These are phyloP conservation scores for Alexandromys fortis DNA, from an alignment of 2,113 vertebrate species.

Conservation along the genomic window DNA sequence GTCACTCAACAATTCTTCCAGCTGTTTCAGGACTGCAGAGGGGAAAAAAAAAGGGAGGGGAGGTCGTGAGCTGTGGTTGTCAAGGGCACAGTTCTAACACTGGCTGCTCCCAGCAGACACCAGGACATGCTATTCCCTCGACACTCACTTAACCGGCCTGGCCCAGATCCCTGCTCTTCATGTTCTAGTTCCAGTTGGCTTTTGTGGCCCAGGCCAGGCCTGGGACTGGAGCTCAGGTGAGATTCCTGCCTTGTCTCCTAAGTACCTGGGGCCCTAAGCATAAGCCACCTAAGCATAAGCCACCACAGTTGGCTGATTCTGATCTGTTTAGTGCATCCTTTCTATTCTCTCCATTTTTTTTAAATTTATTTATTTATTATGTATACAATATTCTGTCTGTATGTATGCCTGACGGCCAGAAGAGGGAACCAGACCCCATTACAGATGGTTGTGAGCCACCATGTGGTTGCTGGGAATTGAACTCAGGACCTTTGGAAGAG, in stretches of 20 bases:
- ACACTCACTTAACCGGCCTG: not conserved
- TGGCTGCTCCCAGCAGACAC: not conserved
- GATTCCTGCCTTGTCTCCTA: not conserved
- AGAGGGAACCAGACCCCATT: no score
- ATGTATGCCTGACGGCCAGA: no score
- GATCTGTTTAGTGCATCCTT: not conserved
- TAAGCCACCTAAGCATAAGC: no score
- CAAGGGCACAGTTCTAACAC: not conserved
- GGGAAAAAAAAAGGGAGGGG: not conserved
- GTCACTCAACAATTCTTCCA: conserved; percentile 98
- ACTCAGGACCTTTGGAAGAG: no score
- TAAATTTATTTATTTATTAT: no score
- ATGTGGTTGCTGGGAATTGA: no score
- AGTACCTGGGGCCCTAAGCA: not conserved
- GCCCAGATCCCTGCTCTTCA: not conserved
- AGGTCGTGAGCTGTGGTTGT: conserved; percentile 48
- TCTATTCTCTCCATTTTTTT: not conserved
- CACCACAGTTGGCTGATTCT: not conserved
- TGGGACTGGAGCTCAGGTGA: not conserved
- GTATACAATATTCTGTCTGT: no score
- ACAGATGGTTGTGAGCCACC: no score
- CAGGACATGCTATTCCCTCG: not conserved
- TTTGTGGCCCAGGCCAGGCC: not conserved
- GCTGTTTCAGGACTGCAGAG: conserved; percentile 95
- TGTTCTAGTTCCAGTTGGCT: not conserved